Base-by-base conservation (phyloP, 2,888 invertebrate genomes). In the Xylota sylvarum region DNA sequence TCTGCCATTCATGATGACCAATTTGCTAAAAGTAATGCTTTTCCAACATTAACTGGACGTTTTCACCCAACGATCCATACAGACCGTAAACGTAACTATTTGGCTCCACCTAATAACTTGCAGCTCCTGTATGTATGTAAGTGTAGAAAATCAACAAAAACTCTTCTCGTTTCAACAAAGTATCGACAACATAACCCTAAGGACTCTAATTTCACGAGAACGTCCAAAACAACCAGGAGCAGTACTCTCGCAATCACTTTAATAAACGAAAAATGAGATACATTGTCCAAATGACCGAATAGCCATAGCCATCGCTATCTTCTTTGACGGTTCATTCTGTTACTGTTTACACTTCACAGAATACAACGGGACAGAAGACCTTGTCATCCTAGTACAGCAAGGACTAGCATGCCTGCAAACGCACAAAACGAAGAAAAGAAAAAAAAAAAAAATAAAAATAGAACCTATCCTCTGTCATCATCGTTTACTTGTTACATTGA, bases 401-500 rank as follows among this genome's bases (percentile, higher is more conserved):
- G 35, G 32, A 50, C 50, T 30, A 52, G 37, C 40, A 40, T 10
- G 14, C 14, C n/a, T 46, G 56, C 70, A 56, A 48, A 70, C 55
- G 70, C 40, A 43, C 43, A 14, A 78, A 32, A 69, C 7, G 19
- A 58, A 12, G 10, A 4, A 10, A 9, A 48, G 9, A 14, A n/a
- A 30, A 14, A 62, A 60, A 60, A 27, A 65, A 58, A 37, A 58
- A 65, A 35, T 19, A n/a, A n/a, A n/a, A 23, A 23, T 3, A 23
- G 23, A 23, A 23, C 12, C 43, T 62, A 37, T 67, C 32, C 73
- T 73, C 48, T 55, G 67, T 84, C 74, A 79, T 84, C 74, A 74
- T 64, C 55, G 74, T 84, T 84, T 74, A 84, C 84, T 74, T 79
- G 69, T 85, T 80, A 64, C 50, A 73, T 78, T 78, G 67, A 73